Percentiles rank a stretch among this genome's conserved stretches.
These are phyloP conservation scores for Lepus timidus DNA, from an alignment of 2,113 vertebrate genomes.

Conservation along the genomic window DNA sequence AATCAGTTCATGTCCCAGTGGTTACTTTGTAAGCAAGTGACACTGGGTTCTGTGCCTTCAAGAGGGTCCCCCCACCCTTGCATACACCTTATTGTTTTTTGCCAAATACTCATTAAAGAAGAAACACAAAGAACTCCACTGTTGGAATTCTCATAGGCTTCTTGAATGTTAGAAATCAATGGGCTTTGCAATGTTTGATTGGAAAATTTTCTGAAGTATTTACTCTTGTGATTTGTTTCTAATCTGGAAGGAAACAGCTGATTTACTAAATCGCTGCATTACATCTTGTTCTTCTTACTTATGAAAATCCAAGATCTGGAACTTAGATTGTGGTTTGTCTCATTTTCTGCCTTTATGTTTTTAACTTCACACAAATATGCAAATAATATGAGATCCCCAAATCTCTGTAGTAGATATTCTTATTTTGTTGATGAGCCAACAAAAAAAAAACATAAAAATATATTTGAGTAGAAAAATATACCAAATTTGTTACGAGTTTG, in stretches of 20 bases:
- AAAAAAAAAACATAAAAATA: background rate
- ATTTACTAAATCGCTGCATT: background rate
- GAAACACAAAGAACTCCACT: conserved; percentile 68
- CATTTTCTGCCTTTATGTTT: conserved; percentile 20
- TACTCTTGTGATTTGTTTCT: conserved; percentile 30
- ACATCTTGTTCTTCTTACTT: background rate
- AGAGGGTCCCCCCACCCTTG: background rate
- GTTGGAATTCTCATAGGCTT: conserved; percentile 42
- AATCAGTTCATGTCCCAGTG: conserved; percentile 48
- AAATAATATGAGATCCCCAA: background rate
- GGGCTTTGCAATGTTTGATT: conserved; percentile 60
- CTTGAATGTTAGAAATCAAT: conserved; percentile 58
- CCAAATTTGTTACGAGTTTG: background rate
- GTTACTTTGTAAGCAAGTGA: conserved; percentile 69
- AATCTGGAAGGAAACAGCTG: conserved; percentile 36
- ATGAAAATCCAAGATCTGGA: conserved; percentile 1
- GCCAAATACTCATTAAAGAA: conserved; percentile 66
- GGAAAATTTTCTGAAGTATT: conserved; percentile 47
- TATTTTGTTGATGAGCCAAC: background rate
- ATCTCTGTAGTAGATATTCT: background rate
- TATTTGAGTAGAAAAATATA: background rate
- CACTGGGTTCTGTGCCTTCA: conserved; percentile 47
- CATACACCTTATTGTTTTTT: conserved; percentile 47
- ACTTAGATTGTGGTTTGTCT: background rate
- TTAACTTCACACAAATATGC: conserved; percentile 10